phyloP scores from a whole-genome alignment of 1,140 invertebrate species.

The Bilobella aurantiaca region DNA sequence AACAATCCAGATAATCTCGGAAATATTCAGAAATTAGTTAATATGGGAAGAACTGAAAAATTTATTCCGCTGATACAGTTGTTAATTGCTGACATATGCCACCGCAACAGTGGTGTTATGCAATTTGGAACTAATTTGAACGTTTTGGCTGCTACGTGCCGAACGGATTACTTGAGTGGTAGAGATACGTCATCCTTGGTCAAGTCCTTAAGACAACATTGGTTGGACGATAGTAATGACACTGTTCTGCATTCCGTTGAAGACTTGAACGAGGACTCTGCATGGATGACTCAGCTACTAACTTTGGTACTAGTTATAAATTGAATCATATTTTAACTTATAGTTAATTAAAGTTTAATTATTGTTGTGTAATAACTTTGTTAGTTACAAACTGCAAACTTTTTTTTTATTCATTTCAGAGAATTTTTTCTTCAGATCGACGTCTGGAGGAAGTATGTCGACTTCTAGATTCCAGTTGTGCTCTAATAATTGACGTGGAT shows the following conservation, averaged over 20 bases:
- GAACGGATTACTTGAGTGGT: slow-evolving; percentile 30
- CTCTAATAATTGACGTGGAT: slow-evolving; percentile 69
- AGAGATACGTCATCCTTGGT: not conserved
- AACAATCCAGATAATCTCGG: slow-evolving; percentile 20
- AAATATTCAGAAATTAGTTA: slow-evolving; percentile 19
- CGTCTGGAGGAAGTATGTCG: slow-evolving; percentile 54
- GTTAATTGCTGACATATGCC: slow-evolving; percentile 27
- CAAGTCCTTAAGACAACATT: not conserved
- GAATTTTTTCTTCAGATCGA: slow-evolving; percentile 28
- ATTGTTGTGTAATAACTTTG: too few relatives aligned
- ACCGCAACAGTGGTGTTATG: slow-evolving; percentile 17
- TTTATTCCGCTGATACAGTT: slow-evolving; percentile 29
- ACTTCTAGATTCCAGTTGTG: slow-evolving; percentile 76
- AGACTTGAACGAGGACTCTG: slow-evolving; percentile 20
- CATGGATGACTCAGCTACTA: slow-evolving; percentile 24
- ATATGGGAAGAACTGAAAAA: slow-evolving; percentile 13
- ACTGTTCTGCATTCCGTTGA: not conserved
- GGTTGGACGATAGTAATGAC: not conserved
- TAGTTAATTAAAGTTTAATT: too few relatives aligned
- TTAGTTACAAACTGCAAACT: not conserved
- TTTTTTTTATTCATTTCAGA: slow-evolving; percentile 16
- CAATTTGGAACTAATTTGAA: slow-evolving; percentile 23
- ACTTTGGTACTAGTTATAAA: slow-evolving; percentile 21
- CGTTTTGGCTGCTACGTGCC: slow-evolving; percentile 17
- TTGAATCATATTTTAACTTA: too few relatives aligned